Evolutionary conservation across 2,888 invertebrate genomes (phyloP).

Genomic region (Dicycla oo): DNA sequence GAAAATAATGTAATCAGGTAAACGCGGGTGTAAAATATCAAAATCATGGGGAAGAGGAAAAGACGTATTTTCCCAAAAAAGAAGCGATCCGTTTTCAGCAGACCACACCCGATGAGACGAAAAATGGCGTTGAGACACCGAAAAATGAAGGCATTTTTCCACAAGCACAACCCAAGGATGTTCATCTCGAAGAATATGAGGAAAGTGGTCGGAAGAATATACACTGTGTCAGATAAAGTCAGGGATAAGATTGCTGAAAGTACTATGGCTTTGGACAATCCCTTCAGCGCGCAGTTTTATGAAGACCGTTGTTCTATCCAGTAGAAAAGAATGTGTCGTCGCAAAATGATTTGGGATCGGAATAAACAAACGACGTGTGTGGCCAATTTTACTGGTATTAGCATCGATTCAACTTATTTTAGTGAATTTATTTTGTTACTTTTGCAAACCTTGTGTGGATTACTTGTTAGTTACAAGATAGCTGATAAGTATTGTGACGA

Average conservation of each 20-base stretch:
- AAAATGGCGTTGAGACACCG: slow-evolving; percentile 78
- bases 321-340: slow-evolving; percentile 53
- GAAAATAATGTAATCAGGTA: slow-evolving; percentile 40
- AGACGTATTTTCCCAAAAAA: slow-evolving; percentile 76
- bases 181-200: slow-evolving; percentile 72
- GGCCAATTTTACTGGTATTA: background rate
- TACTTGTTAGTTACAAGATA: background rate
- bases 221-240: slow-evolving; percentile 79
- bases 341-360: slow-evolving; percentile 26
- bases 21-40: slow-evolving; percentile 8
- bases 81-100: slow-evolving; percentile 79
- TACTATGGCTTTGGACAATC: slow-evolving; percentile 78
- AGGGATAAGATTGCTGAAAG: slow-evolving; percentile 81
- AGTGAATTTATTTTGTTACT: slow-evolving; percentile 21
- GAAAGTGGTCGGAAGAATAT: slow-evolving; percentile 77
- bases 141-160: slow-evolving; percentile 78
- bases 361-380: slow-evolving; percentile 9
- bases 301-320: slow-evolving; percentile 80
- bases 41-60: slow-evolving; percentile 76
- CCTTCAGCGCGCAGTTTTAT: slow-evolving; percentile 81
- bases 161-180: slow-evolving; percentile 75
- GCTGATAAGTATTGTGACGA: background rate
- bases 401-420: background rate
- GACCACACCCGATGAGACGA: slow-evolving; percentile 80
- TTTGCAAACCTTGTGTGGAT: background rate